Percentiles rank a stretch among this genome's conserved stretches.
phyloP scores from a whole-genome alignment of 2,797 vertebrate species.

The Sarcophilus harrisii region DNA sequence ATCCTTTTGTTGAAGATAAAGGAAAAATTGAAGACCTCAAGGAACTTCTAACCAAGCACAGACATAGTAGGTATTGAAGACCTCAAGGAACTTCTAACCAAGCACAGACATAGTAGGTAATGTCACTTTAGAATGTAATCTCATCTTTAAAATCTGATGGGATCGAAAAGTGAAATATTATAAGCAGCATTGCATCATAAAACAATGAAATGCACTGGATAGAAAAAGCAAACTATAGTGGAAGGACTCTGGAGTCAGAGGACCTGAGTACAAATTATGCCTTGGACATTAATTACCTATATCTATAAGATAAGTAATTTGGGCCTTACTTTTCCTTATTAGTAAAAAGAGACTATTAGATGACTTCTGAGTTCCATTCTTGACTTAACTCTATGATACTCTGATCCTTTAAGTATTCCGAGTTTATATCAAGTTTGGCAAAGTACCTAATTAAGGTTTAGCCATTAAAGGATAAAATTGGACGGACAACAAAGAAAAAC shows the following conservation, averaged over 20 bases:
- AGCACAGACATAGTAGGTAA: background rate
- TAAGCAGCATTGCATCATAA: background rate
- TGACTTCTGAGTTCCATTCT: background rate
- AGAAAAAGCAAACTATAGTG: background rate
- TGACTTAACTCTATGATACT: background rate
- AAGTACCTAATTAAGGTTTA: background rate
- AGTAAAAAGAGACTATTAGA: background rate
- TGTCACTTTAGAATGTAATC: background rate
- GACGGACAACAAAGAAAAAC: background rate
- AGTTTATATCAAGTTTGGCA: background rate
- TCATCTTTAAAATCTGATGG: background rate
- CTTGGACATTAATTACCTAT: background rate
- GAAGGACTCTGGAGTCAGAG: background rate
- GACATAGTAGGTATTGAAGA: background rate
- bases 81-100: background rate
- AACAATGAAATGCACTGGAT: background rate
- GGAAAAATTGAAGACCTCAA: background rate
- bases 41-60: background rate
- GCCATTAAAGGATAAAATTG: background rate
- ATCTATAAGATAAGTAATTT: background rate
- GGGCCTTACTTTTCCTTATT: background rate
- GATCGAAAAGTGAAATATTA: background rate
- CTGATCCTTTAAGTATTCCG: background rate
- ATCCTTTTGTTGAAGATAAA: background rate
- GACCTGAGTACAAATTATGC: background rate